These are phyloP conservation scores for Burhinus bistriatus DNA, from an alignment of 2,113 vertebrate species.

Conservation along the genomic window DNA sequence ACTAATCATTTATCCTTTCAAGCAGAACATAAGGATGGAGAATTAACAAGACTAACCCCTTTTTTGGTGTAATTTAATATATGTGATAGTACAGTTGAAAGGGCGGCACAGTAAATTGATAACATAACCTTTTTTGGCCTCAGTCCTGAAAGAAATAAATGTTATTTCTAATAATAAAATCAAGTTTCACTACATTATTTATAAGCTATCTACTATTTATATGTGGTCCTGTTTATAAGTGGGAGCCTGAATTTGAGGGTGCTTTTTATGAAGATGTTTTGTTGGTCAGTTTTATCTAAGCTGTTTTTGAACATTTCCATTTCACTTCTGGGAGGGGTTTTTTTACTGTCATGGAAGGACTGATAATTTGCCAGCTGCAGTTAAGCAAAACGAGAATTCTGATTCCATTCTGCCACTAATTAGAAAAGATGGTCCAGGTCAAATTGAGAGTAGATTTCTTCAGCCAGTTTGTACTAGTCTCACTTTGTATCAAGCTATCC, in stretches of 20 bases:
- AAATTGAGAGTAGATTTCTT: not conserved
- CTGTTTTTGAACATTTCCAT: not conserved
- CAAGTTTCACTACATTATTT: not conserved
- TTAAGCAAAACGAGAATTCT: not conserved
- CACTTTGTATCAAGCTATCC: not conserved
- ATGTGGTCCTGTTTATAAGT: not conserved
- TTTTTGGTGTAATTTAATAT: not conserved
- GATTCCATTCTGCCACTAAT: not conserved
- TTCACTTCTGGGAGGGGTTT: not conserved
- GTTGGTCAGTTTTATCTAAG: not conserved
- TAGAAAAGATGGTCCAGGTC: not conserved
- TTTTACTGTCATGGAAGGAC: not conserved
- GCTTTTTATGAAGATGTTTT: not conserved
- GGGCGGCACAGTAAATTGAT: not conserved
- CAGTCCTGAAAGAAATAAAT: not conserved
- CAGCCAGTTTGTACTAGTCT: not conserved
- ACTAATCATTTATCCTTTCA: not conserved
- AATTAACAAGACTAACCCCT: not conserved
- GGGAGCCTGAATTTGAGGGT: not conserved
- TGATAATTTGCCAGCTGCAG: not conserved
- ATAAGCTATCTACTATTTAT: not conserved
- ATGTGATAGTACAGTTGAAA: not conserved
- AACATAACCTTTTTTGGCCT: not conserved
- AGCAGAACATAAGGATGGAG: not conserved
- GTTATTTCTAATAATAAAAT: not conserved